Base-by-base conservation (phyloP, 1,140 invertebrate species). In the Trachymyrmex cornetzi region DNA sequence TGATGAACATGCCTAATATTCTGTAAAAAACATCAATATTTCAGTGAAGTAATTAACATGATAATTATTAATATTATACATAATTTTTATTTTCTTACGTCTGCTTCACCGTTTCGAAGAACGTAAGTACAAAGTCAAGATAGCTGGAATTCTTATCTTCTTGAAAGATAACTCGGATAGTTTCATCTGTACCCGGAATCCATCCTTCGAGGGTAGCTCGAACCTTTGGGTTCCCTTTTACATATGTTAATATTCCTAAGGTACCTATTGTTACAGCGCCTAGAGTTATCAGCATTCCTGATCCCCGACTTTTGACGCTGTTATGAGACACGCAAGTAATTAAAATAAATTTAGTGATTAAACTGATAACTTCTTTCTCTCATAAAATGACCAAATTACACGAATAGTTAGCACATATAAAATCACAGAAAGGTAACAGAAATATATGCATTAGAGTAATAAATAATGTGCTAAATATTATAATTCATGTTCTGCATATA, bases 201-300 rank as follows among this genome's bases (percentile, higher is more conserved):
- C 97, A 97, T 63, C 96, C 95, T 91, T 96, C 96, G 5, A 98
- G 92, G 91, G 95, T 96, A 91, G 96, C 96, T 85, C 97, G 95
- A 88, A 97, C 97, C 64, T 97, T 96, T 64, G 96, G 95, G 93
- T 97, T 96, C 90, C 96, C 96, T 95, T 97, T 97, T 30, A 96
- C 97, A 92, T 97, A 97, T 0, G 93, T 89, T 84, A 96, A 91
- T 88, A 95, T 87, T 44, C 94, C 95, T 77, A 94, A 87, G 14
- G 93, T 93, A 63, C 96, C 96, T 67, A 97, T 93, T n/a, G 96
- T 96, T 64, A 96, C 95, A 75, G 96, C 95, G 64, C 96, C 96
- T 30, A 96, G 85, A 27, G 96, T 92, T 57, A 96, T 92, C 50
- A 96, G 9, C 14, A 93, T 91, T 53, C 93, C 94, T 38, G 91